Base-by-base conservation (phyloP, 2,797 vertebrate genomes). In the Xenentodon cancila region DNA sequence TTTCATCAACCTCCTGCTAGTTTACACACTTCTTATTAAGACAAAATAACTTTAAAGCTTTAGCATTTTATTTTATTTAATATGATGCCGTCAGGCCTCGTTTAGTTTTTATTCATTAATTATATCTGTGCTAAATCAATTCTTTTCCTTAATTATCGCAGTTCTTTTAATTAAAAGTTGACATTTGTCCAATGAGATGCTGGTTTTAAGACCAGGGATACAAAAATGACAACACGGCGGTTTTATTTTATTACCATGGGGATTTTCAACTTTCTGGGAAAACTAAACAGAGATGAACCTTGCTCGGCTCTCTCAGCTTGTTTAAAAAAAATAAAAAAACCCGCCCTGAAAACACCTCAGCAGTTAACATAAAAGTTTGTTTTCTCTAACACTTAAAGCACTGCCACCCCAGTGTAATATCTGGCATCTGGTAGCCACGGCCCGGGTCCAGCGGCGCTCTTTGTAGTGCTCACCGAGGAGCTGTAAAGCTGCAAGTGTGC, bases 11-110 rank as follows among this genome's bases (percentile, higher is more conserved):
- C 86, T 74, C 86, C 87, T 76, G 78, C 86, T 75, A 71, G 64
- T 93, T 92, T 91, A 91, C 73, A 77, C 68, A 87, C 84, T 88
- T 75, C 13, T 40, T 43, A 77, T 77, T 82, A 79, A 77, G 72
- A 25, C 3, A 25, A 25, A 25, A 25, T 85, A 46, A 20, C 45
- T 62, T 80, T 40, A 50, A 78, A 82, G 61, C 51, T 78, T 79
- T 66, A 74, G 50, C 34, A 45, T 16, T 62, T 71, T 82, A 73
- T 53, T 53, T 62, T 30, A 42, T 22, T n/a, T 53, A 1, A 37
- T 11, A 37, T 40, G 13, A 40, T 16, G 13, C 12, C 37, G 16
- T 40, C 12, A 40, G 13, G 15, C 16, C 13, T 40, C 37, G 3
- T 15, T 40, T 37, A 37, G 34, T 37, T 37, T n/a, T 40, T 15